phyloP scores from a whole-genome alignment of 2,113 vertebrate genomes.

The Plectropomus leopardus region DNA sequence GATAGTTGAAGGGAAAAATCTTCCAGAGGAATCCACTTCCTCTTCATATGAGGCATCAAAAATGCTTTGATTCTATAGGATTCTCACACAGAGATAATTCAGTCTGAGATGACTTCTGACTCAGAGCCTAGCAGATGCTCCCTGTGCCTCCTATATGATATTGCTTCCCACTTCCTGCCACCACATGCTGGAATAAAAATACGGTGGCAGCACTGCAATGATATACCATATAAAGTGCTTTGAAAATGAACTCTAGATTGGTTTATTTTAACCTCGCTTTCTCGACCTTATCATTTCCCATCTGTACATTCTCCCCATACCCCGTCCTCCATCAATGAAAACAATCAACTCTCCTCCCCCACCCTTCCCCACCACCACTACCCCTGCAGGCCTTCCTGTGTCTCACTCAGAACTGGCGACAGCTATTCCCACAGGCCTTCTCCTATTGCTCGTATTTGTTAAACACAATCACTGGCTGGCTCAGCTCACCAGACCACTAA shows the following conservation, averaged over 20 bases:
- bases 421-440: slow-evolving; percentile 53
- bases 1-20: neutral
- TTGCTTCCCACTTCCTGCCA: slow-evolving; percentile 42
- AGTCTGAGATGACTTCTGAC: slow-evolving; percentile 38
- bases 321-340: slow-evolving; percentile 37
- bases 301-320: slow-evolving; percentile 16
- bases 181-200: slow-evolving; percentile 16
- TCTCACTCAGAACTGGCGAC: slow-evolving; percentile 47
- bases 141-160: slow-evolving; percentile 24
- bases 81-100: slow-evolving; percentile 31
- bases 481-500: slow-evolving; percentile 37
- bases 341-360: slow-evolving; percentile 24
- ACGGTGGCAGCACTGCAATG: neutral
- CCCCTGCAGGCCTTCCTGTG: slow-evolving; percentile 6
- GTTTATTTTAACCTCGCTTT: slow-evolving; percentile 33
- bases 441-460: slow-evolving; percentile 69
- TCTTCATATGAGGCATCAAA: slow-evolving; percentile 12
- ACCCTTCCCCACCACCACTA: neutral
- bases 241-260: slow-evolving; percentile 45
- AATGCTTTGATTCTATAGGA: slow-evolving; percentile 17
- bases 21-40: neutral
- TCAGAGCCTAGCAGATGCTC: slow-evolving; percentile 29
- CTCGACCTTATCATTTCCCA: slow-evolving; percentile 26
- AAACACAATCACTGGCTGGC: slow-evolving; percentile 58
- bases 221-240: slow-evolving; percentile 33